A percentile compares a stretch with the other conserved stretches of the same genome.
These are phyloP conservation scores for Pogonognathellus flavescens DNA, from an alignment of 1,140 invertebrate genomes.

Conservation along the genomic window DNA sequence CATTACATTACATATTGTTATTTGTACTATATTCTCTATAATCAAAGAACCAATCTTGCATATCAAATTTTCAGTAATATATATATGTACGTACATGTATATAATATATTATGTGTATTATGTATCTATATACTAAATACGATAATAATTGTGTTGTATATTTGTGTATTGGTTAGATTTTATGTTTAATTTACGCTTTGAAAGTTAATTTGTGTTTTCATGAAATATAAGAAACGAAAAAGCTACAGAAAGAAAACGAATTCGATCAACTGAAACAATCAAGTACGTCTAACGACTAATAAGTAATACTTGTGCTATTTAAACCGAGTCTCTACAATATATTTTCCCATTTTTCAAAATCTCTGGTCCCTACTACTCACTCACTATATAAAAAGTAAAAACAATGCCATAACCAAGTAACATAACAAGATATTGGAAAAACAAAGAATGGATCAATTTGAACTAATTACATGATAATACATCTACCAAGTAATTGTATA, in stretches of 20 bases:
- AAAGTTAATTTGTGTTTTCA: too few relatives aligned
- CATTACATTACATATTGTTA: too few relatives aligned
- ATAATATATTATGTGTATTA: not conserved
- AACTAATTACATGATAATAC: not conserved
- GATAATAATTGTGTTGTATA: too few relatives aligned
- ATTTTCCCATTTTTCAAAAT: constrained; percentile 28
- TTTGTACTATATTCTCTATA: not conserved
- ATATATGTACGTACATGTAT: not conserved
- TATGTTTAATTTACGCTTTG: too few relatives aligned
- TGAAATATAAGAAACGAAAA: not conserved
- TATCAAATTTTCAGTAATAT: not conserved
- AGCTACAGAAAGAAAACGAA: not conserved
- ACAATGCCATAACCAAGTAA: too few relatives aligned
- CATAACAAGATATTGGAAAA: not conserved
- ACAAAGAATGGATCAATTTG: constrained; percentile 30
- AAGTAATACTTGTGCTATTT: too few relatives aligned
- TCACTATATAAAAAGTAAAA: too few relatives aligned
- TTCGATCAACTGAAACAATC: not conserved
- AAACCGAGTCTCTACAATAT: not conserved
- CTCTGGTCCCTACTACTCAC: not conserved
- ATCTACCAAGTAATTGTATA: not conserved
- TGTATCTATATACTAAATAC: too few relatives aligned
- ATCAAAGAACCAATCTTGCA: constrained; percentile 42
- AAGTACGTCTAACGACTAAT: not conserved
- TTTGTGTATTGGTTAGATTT: too few relatives aligned